A percentile compares a stretch with the other conserved stretches of the same genome.
Conservation (phyloP, 2,113 vertebrate genomes). For the Gymnobelideus leadbeateri region DNA sequence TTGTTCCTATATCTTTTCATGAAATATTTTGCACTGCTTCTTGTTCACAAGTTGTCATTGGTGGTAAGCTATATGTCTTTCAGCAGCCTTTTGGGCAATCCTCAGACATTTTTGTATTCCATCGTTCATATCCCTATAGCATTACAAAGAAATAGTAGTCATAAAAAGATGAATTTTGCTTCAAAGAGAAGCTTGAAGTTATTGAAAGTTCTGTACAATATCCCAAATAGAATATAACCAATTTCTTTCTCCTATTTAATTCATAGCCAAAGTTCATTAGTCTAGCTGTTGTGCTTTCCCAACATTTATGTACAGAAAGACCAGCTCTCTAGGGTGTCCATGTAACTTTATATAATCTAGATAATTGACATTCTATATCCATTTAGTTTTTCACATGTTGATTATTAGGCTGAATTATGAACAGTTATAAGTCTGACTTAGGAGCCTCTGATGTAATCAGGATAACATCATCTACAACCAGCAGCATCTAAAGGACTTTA, state of each 20-base stretch:
- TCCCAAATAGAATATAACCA: background rate
- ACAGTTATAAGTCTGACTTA: background rate
- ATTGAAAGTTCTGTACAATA: background rate
- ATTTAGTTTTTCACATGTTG: background rate
- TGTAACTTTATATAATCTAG: background rate
- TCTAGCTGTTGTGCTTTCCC: background rate
- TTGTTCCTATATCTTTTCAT: background rate
- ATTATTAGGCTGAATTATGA: background rate
- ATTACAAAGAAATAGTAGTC: background rate
- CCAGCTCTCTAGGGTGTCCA: background rate
- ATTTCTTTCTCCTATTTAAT: background rate
- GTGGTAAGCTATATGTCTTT: background rate
- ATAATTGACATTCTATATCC: background rate
- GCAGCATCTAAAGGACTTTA: background rate
- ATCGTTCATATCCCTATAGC: background rate
- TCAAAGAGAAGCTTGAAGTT: background rate
- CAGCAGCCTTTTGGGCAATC: background rate
- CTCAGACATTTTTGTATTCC: background rate
- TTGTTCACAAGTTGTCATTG: background rate
- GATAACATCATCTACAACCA: background rate
- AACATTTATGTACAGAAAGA: background rate
- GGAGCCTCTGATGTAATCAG: background rate
- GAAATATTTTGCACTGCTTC: too few relatives aligned
- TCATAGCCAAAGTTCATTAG: background rate
- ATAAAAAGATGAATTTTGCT: background rate